Conservation (phyloP, 92 coral and sea anemone genomes). For the Umimayanthus chanpuru region DNA sequence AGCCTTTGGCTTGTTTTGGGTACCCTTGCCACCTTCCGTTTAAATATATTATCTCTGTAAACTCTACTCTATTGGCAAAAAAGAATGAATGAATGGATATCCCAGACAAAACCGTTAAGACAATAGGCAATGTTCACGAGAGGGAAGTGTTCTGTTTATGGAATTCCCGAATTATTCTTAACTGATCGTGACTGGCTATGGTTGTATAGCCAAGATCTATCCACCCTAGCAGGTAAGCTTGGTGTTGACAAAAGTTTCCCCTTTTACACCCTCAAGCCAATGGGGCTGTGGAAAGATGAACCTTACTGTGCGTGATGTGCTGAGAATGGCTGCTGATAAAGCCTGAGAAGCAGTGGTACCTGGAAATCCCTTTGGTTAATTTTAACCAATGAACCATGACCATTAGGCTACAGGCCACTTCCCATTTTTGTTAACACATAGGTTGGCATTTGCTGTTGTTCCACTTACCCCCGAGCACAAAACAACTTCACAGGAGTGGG, state of each 20-base stretch:
- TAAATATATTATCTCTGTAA: no score
- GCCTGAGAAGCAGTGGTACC: slow-evolving; percentile 38
- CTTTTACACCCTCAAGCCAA: slow-evolving; percentile 62
- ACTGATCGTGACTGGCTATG: slow-evolving; percentile 49
- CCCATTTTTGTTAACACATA: slow-evolving; percentile 54
- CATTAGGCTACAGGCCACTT: no score
- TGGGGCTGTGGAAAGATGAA: slow-evolving; percentile 57
- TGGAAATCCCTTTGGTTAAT: slow-evolving; percentile 30
- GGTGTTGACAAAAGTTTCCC: slow-evolving; percentile 58
- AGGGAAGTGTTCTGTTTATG: slow-evolving; percentile 52
- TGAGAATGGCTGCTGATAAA: slow-evolving; percentile 32
- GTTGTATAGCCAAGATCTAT: no score
- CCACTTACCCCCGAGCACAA: slow-evolving; percentile 29
- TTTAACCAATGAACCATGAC: no score
- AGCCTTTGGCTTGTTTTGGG: no score
- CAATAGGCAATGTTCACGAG: slow-evolving; percentile 49
- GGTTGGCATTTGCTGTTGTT: slow-evolving; percentile 47
- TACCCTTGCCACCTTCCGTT: no score
- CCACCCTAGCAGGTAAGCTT: slow-evolving; percentile 46
- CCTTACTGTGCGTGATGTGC: slow-evolving; percentile 45
- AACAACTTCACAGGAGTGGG: slow-evolving; percentile 37
- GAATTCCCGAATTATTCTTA: slow-evolving; percentile 54
- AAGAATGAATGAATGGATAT: no score
- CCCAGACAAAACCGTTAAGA: slow-evolving; percentile 59
- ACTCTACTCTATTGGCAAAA: no score